A percentile compares a stretch with the other conserved stretches of the same genome.
Conservation (phyloP, 2,113 vertebrate species). For the Malurus cyaneus region DNA sequence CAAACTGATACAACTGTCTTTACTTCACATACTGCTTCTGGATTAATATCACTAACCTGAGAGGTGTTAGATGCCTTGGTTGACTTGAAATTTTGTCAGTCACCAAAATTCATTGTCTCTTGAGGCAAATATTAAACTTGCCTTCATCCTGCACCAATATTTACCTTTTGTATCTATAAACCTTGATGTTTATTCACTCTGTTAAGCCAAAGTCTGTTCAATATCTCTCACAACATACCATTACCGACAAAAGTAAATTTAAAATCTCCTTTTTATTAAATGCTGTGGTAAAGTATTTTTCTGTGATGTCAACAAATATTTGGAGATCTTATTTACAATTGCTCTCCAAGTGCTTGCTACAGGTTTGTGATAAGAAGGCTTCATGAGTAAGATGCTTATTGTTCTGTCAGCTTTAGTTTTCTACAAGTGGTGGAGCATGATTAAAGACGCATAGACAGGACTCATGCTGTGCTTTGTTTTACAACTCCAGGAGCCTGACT, state of each 20-base stretch:
- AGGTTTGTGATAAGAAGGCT: neutral
- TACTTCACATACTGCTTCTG: neutral
- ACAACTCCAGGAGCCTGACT: neutral
- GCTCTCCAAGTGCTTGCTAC: neutral
- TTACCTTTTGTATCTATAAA: slow-evolving; percentile 14
- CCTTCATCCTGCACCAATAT: neutral
- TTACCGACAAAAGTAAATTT: neutral
- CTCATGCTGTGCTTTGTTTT: neutral
- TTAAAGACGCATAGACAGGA: neutral
- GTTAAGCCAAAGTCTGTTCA: neutral
- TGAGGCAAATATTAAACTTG: slow-evolving; percentile 7
- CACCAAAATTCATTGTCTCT: neutral
- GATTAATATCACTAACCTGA: neutral
- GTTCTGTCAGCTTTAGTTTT: neutral
- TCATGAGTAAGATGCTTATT: neutral
- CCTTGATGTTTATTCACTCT: neutral
- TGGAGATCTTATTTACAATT: neutral
- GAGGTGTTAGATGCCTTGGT: neutral
- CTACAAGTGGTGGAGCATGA: neutral
- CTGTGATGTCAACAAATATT: neutral
- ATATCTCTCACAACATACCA: neutral
- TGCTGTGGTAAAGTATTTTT: neutral
- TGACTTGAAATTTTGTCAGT: neutral
- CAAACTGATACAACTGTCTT: neutral
- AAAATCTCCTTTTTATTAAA: neutral